These are phyloP conservation scores for Gymnocypris eckloni DNA, from an alignment of 2,797 vertebrate species.

Conservation along the genomic window DNA sequence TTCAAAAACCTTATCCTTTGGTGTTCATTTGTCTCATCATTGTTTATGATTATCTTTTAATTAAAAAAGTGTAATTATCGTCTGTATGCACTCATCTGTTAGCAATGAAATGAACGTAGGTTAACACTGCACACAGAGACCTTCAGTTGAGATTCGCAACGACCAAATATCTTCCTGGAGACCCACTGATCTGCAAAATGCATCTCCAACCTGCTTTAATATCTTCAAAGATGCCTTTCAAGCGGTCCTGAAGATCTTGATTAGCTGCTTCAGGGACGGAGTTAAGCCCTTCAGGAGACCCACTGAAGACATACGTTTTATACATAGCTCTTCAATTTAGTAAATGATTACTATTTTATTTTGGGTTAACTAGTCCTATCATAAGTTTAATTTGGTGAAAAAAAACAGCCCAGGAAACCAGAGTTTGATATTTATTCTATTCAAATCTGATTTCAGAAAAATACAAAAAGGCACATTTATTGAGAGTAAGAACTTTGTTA, in stretches of 20 bases:
- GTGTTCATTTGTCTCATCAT: not conserved
- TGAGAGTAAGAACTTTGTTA: slow-evolving; percentile 68
- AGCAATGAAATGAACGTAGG: too few species aligned
- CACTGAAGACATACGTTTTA: not conserved
- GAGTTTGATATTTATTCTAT: slow-evolving; percentile 82
- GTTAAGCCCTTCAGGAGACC: not conserved
- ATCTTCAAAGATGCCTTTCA: not conserved
- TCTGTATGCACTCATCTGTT: not conserved
- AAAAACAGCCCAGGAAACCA: slow-evolving; percentile 32
- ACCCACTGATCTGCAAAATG: not conserved
- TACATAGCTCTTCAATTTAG: not conserved
- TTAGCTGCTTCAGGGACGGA: not conserved
- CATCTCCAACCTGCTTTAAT: not conserved
- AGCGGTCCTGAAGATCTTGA: not conserved
- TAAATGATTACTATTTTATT: not conserved
- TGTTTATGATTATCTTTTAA: not conserved
- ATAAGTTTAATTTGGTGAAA: not conserved
- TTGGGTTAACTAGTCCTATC: not conserved
- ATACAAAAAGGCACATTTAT: slow-evolving; percentile 77
- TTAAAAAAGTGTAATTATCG: not conserved
- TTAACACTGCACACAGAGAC: not conserved
- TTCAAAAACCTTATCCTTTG: not conserved
- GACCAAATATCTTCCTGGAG: not conserved
- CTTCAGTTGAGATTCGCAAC: not conserved
- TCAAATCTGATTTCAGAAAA: slow-evolving; percentile 77